A percentile compares a stretch with the other conserved stretches of the same genome.
Conservation (phyloP, 2,113 vertebrate genomes). For the Chloebia gouldiae region DNA sequence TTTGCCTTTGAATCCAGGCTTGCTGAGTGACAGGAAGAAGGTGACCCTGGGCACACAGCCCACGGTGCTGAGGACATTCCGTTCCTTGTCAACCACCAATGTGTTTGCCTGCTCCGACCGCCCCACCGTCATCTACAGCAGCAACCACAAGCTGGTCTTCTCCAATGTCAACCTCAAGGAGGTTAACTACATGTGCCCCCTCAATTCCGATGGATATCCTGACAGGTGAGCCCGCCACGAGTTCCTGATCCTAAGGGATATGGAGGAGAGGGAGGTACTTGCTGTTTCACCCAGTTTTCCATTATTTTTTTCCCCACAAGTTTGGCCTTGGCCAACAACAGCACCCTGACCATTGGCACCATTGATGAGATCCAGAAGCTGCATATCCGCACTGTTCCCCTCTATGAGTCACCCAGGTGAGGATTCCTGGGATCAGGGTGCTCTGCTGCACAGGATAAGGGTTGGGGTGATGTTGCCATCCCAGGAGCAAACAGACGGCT, state of each 20-base stretch:
- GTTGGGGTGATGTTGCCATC: rapidly evolving
- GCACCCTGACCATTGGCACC: conserved; percentile 97
- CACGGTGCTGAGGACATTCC: conserved; percentile 93
- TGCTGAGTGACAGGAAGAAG: conserved; percentile 94
- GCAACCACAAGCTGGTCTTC: conserved; percentile 99
- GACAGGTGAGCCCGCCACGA: conserved; percentile 81
- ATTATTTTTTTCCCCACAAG: conserved; percentile 42
- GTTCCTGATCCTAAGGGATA: neutral
- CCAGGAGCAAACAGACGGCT: neutral
- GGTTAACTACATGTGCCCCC: conserved; percentile 99
- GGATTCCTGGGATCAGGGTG: neutral
- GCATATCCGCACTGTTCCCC: conserved; percentile 95
- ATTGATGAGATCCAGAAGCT: conserved; percentile 99
- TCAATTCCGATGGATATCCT: conserved; percentile 97
- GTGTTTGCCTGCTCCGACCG: conserved; percentile 98
- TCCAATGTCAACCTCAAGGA: conserved; percentile 99
- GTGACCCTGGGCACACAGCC: conserved; percentile 97
- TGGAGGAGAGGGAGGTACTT: neutral
- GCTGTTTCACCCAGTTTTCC: neutral
- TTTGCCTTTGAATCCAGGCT: conserved; percentile 66
- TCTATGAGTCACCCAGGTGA: conserved; percentile 95
- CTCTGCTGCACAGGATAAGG: neutral
- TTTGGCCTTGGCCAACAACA: conserved; percentile 96
- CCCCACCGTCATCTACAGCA: conserved; percentile 99
- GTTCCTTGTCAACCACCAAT: conserved; percentile 96